These are phyloP conservation scores for Tangara arthus DNA, from an alignment of 2,797 vertebrate species.

Conservation along the genomic window DNA sequence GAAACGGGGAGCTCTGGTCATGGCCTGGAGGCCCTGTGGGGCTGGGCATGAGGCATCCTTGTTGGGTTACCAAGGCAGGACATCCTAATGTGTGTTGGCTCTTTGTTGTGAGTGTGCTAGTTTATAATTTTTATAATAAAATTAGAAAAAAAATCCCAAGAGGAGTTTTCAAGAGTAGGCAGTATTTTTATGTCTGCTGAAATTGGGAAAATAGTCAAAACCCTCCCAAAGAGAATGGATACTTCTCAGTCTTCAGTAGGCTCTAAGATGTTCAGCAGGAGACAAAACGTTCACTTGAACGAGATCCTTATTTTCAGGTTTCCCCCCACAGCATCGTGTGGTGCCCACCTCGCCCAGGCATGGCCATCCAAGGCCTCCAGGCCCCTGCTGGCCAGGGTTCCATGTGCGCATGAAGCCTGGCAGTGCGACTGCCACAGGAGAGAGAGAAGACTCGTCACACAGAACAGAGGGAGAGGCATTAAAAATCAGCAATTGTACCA, in stretches of 20 bases:
- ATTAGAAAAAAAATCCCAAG: neutral
- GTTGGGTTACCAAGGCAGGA: rapidly evolving
- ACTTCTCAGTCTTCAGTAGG: neutral
- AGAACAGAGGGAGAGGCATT: neutral
- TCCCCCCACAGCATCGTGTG: neutral
- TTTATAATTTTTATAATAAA: neutral
- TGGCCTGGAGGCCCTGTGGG: neutral
- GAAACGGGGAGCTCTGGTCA: neutral
- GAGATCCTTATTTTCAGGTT: neutral
- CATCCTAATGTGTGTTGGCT: rapidly evolving
- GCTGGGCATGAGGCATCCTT: neutral
- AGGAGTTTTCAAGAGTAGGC: neutral
- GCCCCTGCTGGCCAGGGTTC: neutral
- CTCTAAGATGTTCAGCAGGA: neutral
- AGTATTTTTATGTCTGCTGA: neutral
- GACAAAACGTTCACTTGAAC: rapidly evolving
- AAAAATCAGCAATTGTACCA: neutral
- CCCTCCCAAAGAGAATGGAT: neutral
- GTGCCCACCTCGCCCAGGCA: neutral
- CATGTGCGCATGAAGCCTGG: neutral
- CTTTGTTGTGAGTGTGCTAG: neutral
- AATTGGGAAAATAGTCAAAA: neutral
- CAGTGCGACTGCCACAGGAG: neutral
- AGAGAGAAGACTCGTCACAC: neutral
- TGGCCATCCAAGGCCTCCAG: too few species aligned